Conservation (phyloP, 2,797 vertebrate genomes). For the Pseudopleuronectes americanus region DNA sequence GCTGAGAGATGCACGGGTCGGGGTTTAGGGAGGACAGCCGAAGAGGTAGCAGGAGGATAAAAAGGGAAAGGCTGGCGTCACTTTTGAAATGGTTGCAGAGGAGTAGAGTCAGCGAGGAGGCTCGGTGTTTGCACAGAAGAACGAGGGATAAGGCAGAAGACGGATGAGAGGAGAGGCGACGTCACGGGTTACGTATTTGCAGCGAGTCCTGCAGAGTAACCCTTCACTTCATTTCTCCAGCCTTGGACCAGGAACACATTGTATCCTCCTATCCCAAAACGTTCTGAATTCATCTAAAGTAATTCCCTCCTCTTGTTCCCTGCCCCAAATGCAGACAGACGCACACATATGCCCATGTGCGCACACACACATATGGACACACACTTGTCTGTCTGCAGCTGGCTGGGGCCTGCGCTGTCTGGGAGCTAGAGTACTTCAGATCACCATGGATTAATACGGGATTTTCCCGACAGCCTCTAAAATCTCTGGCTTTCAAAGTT, state of each 20-base stretch:
- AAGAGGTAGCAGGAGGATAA: constrained; percentile 23
- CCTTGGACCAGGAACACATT: constrained; percentile 47
- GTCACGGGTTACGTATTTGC: constrained; percentile 49
- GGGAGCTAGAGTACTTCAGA: constrained; percentile 60
- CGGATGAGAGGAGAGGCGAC: constrained; percentile 33
- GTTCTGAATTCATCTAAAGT: constrained; percentile 60
- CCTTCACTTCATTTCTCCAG: constrained; percentile 51
- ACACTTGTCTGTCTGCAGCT: constrained; percentile 53
- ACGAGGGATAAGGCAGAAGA: constrained; percentile 19
- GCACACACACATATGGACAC: constrained; percentile 32
- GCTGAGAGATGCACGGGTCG: constrained; percentile 12
- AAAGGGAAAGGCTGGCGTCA: constrained; percentile 24
- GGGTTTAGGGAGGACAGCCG: constrained; percentile 30
- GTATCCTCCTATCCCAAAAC: constrained; percentile 65
- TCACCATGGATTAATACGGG: constrained; percentile 74
- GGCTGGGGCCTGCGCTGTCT: constrained; percentile 56
- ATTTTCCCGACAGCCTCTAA: constrained; percentile 69
- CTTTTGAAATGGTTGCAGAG: constrained; percentile 18
- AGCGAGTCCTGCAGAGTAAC: constrained; percentile 20
- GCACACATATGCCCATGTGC: constrained; percentile 14
- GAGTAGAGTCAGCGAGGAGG: constrained; percentile 1
- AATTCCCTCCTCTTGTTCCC: constrained; percentile 60
- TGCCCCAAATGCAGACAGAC: constrained; percentile 41
- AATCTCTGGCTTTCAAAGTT: constrained; percentile 75
- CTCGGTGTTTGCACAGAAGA: constrained; percentile 34